Evolutionary conservation across 1,140 invertebrate genomes (phyloP), one percentile per base, ranked within the genome.

Genomic region (Bombus turneri): DNA sequence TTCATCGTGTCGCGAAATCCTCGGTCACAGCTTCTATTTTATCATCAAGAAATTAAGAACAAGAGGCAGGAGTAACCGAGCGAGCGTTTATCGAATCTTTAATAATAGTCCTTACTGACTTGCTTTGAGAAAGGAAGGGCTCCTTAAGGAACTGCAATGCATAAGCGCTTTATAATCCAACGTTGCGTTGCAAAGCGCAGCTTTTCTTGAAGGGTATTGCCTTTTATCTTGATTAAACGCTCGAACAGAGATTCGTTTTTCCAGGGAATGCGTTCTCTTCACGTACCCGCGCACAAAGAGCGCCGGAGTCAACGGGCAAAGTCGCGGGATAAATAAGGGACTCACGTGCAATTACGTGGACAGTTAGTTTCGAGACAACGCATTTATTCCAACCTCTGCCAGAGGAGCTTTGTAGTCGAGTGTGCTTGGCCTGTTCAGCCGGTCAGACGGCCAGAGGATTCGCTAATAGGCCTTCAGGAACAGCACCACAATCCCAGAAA

Each of bases 381-480:
- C 71, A 79, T 88, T 89, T 88, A 88, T 84, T 83, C 39, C 79
- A 53, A 80, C 75, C 68, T 81, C 76, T 13, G n/a, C 62, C 25
- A 68, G 69, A 34, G n/a, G 76, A 68, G 88, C 88, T 88, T 89
- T 89, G 80, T 79, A 74, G 31, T 59, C 37, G 34, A 28, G 71
- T 47, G 77, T 39, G 69, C 86, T 53, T 34, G 25, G 39, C 53
- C 69, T 79, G 84, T 62, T 57, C 74, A 66, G 57, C 31, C 59
- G 87, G 68, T 79, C 84, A 81, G 83, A 83, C 87, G 81, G 59
- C 85, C 71, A 74, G 85, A 76, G 86, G 78, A 82, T 76, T 71
- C 88, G 86, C 75, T 90, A 85, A 90, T 90, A 87, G 82, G 73
- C 86, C 77, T 90, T 90, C 88, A 85, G 69, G 78, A 90, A 81